These are phyloP conservation scores for Volucella bombylans DNA, from an alignment of 2,888 invertebrate genomes.

Conservation along the genomic window DNA sequence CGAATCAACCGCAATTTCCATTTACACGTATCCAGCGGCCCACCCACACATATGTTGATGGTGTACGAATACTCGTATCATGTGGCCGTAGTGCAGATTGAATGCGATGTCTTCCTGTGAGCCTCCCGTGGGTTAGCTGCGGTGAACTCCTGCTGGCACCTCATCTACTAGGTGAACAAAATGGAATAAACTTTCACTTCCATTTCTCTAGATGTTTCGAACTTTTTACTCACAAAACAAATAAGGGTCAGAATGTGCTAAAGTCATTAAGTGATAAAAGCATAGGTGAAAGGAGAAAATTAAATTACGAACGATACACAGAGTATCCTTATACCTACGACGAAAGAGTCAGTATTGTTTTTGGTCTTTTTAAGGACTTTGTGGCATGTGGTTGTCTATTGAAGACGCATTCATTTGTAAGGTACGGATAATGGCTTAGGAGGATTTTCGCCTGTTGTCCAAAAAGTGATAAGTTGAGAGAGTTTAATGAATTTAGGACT, in stretches of 20 bases:
- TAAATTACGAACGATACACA: conserved; percentile 49
- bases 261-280: conserved; percentile 68
- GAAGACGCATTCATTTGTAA: conserved; percentile 28
- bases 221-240: conserved; percentile 58
- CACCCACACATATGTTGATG: conserved; percentile 18
- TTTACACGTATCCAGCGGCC: conserved; percentile 43
- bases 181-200: conserved; percentile 22
- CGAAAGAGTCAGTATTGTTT: neutral
- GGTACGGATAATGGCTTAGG: conserved; percentile 19
- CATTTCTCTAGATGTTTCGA: conserved; percentile 14
- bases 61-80: conserved; percentile 33
- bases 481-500: conserved; percentile 45
- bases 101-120: conserved; percentile 57
- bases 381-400: conserved; percentile 7
- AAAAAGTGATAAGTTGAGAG: conserved; percentile 23
- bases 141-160: conserved; percentile 58
- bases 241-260: conserved; percentile 64
- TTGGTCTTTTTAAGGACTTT: conserved; percentile 8
- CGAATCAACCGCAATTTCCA: conserved; percentile 48
- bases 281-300: conserved; percentile 66
- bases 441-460: conserved; percentile 22
- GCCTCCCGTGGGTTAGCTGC: conserved; percentile 50
- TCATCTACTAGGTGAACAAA: neutral
- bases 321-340: no score
- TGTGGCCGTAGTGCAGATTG: conserved; percentile 57